A percentile compares a stretch with the other conserved stretches of the same genome.
Conservation (phyloP, 2,797 vertebrate species). For the Coendou prehensilis region DNA sequence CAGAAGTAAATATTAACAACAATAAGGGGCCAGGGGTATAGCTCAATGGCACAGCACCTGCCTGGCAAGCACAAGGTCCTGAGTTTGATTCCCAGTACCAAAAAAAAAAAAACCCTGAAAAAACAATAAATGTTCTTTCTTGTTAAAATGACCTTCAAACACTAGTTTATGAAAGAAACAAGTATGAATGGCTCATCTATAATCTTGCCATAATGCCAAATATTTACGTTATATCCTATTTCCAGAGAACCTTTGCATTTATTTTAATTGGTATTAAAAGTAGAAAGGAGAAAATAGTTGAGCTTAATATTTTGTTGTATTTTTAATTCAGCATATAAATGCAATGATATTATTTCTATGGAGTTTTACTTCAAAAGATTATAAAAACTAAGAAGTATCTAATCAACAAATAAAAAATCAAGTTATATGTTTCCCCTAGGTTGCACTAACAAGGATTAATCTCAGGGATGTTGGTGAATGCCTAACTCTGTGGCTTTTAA, state of each 20-base stretch:
- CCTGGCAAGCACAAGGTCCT: too few relatives aligned
- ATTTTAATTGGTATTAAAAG: constrained; percentile 1
- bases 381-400: constrained; percentile 82
- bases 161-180: background rate
- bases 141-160: background rate
- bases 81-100: too few relatives aligned
- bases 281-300: background rate
- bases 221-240: background rate
- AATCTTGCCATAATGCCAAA: background rate
- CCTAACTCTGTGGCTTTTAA: constrained; percentile 85
- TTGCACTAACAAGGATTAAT: constrained; percentile 85
- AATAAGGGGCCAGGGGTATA: background rate
- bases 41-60: too few relatives aligned
- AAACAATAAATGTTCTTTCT: background rate
- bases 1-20: background rate
- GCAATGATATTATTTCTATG: constrained; percentile 58
- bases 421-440: constrained; percentile 79
- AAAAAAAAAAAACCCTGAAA: too few relatives aligned
- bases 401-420: constrained; percentile 88
- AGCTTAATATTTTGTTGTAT: background rate
- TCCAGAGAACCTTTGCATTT: background rate
- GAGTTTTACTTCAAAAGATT: constrained; percentile 80
- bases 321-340: constrained; percentile 58
- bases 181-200: background rate
- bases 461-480: constrained; percentile 81